Conservation (phyloP, 2,888 invertebrate species). For the Phaonia tiefii region DNA sequence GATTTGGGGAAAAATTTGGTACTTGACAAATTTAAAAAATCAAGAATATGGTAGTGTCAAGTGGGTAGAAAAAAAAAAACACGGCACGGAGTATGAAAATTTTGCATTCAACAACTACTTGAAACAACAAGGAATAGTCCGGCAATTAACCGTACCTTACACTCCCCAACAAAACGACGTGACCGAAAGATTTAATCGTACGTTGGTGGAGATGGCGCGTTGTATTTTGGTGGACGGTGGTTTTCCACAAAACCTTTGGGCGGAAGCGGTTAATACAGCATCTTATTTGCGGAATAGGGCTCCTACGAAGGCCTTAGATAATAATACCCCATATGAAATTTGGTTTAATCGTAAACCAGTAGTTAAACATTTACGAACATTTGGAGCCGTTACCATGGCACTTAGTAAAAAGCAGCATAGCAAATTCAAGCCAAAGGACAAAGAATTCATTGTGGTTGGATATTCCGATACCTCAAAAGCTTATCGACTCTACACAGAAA, state of each 20-base stretch:
- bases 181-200: constrained; percentile 62
- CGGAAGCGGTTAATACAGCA: constrained; percentile 61
- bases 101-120: constrained; percentile 53
- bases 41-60: too few species aligned
- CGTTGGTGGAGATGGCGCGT: constrained; percentile 69
- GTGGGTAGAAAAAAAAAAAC: too few species aligned
- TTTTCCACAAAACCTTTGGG: constrained; percentile 68
- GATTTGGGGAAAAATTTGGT: too few species aligned
- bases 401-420: background rate
- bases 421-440: background rate
- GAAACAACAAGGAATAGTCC: constrained; percentile 54
- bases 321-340: constrained; percentile 17
- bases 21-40: too few species aligned
- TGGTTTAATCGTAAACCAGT: too few species aligned
- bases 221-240: constrained; percentile 69
- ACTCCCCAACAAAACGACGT: constrained; percentile 69
- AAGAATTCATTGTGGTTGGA: background rate
- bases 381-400: constrained; percentile 52
- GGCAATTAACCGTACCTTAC: constrained; percentile 61
- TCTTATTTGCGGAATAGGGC: too few species aligned
- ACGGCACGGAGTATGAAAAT: too few species aligned
- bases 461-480: background rate
- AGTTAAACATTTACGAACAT: constrained; percentile 49
- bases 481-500: background rate
- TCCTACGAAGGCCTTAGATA: constrained; percentile 40